Conservation (phyloP, 2,888 invertebrate genomes). For the Noctua fimbriata region DNA sequence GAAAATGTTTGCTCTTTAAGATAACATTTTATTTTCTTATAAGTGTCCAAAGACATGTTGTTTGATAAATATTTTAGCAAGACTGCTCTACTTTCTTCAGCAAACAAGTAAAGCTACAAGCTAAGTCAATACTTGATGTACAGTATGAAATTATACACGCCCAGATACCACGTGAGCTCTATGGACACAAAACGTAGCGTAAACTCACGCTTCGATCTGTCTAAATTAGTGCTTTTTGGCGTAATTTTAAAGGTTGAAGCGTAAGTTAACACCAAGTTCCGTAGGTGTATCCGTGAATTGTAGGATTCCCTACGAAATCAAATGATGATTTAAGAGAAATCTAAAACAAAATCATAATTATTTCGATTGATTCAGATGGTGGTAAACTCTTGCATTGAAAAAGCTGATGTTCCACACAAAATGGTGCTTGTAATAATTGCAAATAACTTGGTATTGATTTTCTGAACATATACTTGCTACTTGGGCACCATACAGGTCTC, state of each 20-base stretch:
- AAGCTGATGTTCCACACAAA: not conserved
- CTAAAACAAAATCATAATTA: too few species aligned
- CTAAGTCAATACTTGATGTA: conserved; percentile 36
- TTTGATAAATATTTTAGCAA: conserved; percentile 32
- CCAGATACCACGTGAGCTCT: not conserved
- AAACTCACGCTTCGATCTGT: not conserved
- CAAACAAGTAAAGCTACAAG: conserved; percentile 37
- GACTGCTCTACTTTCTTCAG: conserved; percentile 43
- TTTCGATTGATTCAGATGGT: not conserved
- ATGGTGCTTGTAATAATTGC: not conserved
- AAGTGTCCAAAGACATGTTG: not conserved
- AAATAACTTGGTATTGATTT: not conserved
- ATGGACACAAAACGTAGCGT: not conserved
- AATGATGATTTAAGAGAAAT: not conserved
- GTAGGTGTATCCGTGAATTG: not conserved
- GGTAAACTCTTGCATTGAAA: not conserved
- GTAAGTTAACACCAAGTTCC: not conserved
- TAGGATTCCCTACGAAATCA: not conserved
- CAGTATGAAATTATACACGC: conserved; percentile 5
- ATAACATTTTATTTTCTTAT: not conserved
- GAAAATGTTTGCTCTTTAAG: not conserved
- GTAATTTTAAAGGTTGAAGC: not conserved
- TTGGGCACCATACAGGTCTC: not conserved
- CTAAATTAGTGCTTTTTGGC: not conserved
- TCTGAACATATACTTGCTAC: not conserved